Conservation (phyloP, 2,888 invertebrate species). For the Euplagia quadripunctaria region DNA sequence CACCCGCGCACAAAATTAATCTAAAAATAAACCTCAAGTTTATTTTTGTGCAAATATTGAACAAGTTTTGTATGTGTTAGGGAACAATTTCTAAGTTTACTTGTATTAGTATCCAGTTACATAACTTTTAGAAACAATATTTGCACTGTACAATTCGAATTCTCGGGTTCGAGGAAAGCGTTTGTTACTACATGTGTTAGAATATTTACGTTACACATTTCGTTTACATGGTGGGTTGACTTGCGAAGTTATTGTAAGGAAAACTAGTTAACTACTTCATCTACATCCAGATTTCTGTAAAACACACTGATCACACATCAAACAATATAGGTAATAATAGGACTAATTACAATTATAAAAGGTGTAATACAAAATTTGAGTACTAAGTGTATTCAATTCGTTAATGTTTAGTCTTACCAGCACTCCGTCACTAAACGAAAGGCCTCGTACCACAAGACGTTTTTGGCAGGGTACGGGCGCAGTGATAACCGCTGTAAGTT, state of each 20-base stretch:
- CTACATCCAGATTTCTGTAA: background rate
- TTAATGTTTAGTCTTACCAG: too few species aligned
- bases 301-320: too few species aligned
- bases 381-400: too few species aligned
- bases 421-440: too few species aligned
- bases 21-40: background rate
- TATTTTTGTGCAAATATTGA: conserved; percentile 5
- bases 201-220: background rate
- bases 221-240: background rate
- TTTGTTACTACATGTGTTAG: background rate
- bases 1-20: background rate
- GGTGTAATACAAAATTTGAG: too few species aligned
- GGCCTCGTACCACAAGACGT: too few species aligned
- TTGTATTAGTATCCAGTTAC: conserved; percentile 3
- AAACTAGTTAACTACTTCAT: background rate
- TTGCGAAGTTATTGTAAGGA: background rate
- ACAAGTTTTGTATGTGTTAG: conserved; percentile 2
- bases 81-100: conserved; percentile 10
- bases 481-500: too few species aligned
- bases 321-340: too few species aligned
- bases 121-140: conserved; percentile 11
- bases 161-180: background rate
- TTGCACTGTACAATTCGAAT: conserved; percentile 11
- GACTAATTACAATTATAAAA: too few species aligned
- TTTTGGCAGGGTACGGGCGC: too few species aligned